A percentile compares a stretch with the other conserved stretches of the same genome.
phyloP scores from a whole-genome alignment of 2,888 invertebrate species.

The Coelogynopora nodosa region DNA sequence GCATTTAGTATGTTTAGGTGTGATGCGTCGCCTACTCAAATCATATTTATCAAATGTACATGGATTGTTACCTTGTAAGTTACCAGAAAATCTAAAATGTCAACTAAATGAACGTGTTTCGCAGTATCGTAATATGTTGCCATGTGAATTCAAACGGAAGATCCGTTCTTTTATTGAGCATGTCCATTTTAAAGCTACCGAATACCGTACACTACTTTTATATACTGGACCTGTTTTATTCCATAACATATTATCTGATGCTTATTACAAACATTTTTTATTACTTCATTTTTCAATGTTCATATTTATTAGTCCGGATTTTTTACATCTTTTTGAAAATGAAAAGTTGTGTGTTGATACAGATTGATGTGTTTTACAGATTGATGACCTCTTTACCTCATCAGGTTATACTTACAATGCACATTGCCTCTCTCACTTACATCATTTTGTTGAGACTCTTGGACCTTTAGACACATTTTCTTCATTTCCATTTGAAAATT shows the following conservation, averaged over 20 bases:
- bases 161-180: background rate
- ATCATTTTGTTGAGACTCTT: constrained; percentile 45
- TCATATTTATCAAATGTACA: background rate
- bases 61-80: background rate
- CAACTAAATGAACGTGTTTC: background rate
- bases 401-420: constrained; percentile 46
- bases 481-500: constrained; percentile 48
- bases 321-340: too few relatives aligned
- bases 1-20: background rate
- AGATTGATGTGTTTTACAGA: too few relatives aligned
- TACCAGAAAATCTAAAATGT: background rate
- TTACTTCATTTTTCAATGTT: background rate
- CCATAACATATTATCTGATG: background rate
- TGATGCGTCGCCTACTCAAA: background rate
- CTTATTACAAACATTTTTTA: background rate
- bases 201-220: background rate
- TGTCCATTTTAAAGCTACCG: constrained; percentile 10
- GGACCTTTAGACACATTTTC: constrained; percentile 44
- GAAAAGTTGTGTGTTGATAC: too few relatives aligned
- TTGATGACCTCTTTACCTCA: too few relatives aligned
- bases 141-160: background rate
- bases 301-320: background rate
- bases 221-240: background rate
- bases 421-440: constrained; percentile 46
- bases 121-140: background rate